These are phyloP conservation scores for Sphaerophoria rueppellii DNA, from an alignment of 2,888 invertebrate genomes.

Conservation along the genomic window DNA sequence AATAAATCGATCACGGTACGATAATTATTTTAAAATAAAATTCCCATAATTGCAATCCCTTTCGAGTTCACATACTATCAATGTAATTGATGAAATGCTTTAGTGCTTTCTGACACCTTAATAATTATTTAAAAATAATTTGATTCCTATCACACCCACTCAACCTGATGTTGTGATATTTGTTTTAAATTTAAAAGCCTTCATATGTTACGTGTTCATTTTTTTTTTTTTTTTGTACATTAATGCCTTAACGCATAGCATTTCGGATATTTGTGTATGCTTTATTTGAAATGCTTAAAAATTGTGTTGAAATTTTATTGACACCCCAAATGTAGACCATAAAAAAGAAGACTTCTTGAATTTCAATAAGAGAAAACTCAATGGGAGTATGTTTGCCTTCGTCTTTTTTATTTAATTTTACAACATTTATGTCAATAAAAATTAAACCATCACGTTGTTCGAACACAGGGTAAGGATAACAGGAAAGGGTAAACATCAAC, in stretches of 20 bases:
- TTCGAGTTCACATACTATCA: no score
- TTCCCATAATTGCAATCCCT: no score
- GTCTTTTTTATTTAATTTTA: slow-evolving; percentile 24
- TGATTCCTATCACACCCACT: background rate
- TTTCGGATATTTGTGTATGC: background rate
- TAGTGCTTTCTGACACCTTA: background rate
- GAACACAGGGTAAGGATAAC: slow-evolving; percentile 23
- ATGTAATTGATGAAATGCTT: background rate
- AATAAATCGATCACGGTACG: no score
- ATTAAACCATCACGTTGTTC: slow-evolving; percentile 38
- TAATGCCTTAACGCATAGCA: background rate
- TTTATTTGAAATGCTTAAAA: slow-evolving; percentile 32
- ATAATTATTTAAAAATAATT: background rate
- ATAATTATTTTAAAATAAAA: no score
- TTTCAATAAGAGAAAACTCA: slow-evolving; percentile 35
- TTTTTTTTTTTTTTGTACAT: background rate
- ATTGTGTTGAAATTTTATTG: slow-evolving; percentile 40
- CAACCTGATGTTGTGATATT: no score
- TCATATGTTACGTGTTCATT: background rate
- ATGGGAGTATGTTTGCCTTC: background rate
- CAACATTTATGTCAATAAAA: slow-evolving; percentile 41
- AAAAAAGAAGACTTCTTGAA: slow-evolving; percentile 36
- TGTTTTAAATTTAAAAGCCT: background rate
- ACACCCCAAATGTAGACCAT: slow-evolving; percentile 21
- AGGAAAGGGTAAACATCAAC: slow-evolving; percentile 30